Base-by-base conservation (phyloP, 2,888 invertebrate genomes). In the Drosophila rubida region DNA sequence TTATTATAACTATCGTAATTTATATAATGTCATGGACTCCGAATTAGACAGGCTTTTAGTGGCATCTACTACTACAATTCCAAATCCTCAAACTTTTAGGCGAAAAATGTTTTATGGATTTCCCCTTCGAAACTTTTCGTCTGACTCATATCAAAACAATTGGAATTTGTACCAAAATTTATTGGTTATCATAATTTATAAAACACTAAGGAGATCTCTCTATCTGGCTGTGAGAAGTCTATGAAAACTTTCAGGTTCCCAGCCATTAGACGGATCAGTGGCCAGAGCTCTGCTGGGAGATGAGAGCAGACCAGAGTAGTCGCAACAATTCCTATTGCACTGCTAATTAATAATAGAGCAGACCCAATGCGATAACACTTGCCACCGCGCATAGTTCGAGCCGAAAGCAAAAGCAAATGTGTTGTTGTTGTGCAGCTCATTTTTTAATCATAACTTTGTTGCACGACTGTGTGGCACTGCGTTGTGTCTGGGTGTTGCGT, bases 361-460 rank as follows among this genome's bases (percentile, higher is more conserved):
- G 57, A 74, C 57, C 64, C 68, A 70, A 67, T 78, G 69, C 64
- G 75, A 68, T 71, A 84, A 80, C 88, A 87, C 87, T 84, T 84
- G 84, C 84, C 87, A 87, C 84, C 75, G 86, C 53, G 77, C 71
- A 71, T 74, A 57, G 72, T 39, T 57, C 44, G 14, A 13, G 22
- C 7, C 42, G 27, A 32, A 2, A 49, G 27, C 39, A 55, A 45
- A 27, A 59, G 37, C 39, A 65, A 45, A 46, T 16, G 23, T 37
- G 49, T 35, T 64, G 65, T 14, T 46, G 41, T 30, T 58, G 62
- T 45, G 32, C 57, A 37, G 42, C 35, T 48, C 55, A 84, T 80
- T 87, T 84, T 80, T 87, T 84, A 83, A 87, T 83, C 83, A 83
- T 75, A 85, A 84, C 82, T 88, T 86, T 88, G 83, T 88, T 88